Base-by-base conservation (phyloP, 2,797 vertebrate species). In the Tragelaphus eurycerus region DNA sequence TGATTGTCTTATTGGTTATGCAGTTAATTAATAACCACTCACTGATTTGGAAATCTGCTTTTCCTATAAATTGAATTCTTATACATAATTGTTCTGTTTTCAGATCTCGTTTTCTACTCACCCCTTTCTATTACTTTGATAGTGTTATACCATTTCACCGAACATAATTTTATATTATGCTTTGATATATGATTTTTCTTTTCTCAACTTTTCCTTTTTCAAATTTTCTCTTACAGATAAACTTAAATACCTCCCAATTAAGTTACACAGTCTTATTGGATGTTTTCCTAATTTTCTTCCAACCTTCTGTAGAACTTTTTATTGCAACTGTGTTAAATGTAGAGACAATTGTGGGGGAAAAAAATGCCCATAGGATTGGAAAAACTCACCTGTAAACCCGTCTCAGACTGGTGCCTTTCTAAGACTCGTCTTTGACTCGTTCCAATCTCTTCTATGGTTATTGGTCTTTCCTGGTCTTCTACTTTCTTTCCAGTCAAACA, bases 31-130 rank as follows among this genome's bases (percentile, higher is more conserved):
- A 79, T 46, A 89, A 59, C 92, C 87, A 93, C 1, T 3, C 55
- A 82, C 17, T 88, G 62, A 62, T 74, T 82, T 86, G 9, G 92
- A 85, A 86, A 94, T 87, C 29, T 57, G 55, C 19, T 57, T 90
- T 93, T 90, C 2, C n/a, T 81, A 52, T n/a, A 93, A 71, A 60
- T 93, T 84, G 81, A 94, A 90, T 88, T 94, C 7, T 86, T n/a
- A 89, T 16, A 7, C 12, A 27, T 59, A 60, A 60, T 10, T 54
- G 3, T 3, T 60, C 83, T 90, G 1, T 62, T 90, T 79, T 38
- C 27, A 83, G 16, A 57, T n/a, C 17, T 38, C 34, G 38, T 60
- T 93, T 86, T 31, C 19, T 52, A 23, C 15, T 50, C 71, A 13
- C 31, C 5, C 7, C 88, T 95, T 86, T 79, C 48, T 89, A 23